Evolutionary conservation across 2,888 invertebrate species (phyloP), one percentile per base, ranked within the genome.

Genomic region (Romanomermis culicivorax): DNA sequence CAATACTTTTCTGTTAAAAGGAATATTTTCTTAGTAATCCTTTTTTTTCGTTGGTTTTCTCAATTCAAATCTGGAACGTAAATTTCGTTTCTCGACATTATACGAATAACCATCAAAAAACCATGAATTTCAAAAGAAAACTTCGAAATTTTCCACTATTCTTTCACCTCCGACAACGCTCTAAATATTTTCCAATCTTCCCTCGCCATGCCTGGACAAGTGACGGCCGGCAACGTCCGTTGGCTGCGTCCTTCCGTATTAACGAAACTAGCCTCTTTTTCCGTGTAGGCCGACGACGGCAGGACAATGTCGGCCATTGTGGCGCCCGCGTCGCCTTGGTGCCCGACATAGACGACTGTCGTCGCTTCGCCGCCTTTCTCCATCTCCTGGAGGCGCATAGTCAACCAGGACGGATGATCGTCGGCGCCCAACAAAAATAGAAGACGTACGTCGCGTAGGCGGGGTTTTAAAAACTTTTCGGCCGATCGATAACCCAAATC

Each of bases 161-260:
- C n/a, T n/a, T n/a, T n/a, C n/a, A 93, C 85, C 76, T 97, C 93
- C 0, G 93, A 89, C 7, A 97, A 74, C 0, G 97, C 97, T 58
- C 97, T 79, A 62, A 97, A 78, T 62, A 97, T 87, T 76, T 95
- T 95, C 97, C 97, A 97, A 74, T 95, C 93, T 65, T 87, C 87
- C 52, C 93, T 77, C 0, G 91, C 93, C n/a, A 64, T 61, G 52
- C 69, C 68, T 14, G 68, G 69, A 43, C 68, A 63, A 1, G 60
- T 29, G 3, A 69, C 61, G 4, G 67, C 68, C 23, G 64, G 63
- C 50, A 47, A 50, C 2, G 57, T 36, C 2, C 86, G 82, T 72
- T 95, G 93, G 36, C 91, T 80, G 60, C 95, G 78, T 1, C 97
- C 97, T 76, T 99, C 97, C 0, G 88, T 93, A 74, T 97, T 97